Evolutionary conservation across 2,888 invertebrate species (phyloP), one percentile per base, ranked within the genome.

Genomic region (Drosophila nr. medialis): DNA sequence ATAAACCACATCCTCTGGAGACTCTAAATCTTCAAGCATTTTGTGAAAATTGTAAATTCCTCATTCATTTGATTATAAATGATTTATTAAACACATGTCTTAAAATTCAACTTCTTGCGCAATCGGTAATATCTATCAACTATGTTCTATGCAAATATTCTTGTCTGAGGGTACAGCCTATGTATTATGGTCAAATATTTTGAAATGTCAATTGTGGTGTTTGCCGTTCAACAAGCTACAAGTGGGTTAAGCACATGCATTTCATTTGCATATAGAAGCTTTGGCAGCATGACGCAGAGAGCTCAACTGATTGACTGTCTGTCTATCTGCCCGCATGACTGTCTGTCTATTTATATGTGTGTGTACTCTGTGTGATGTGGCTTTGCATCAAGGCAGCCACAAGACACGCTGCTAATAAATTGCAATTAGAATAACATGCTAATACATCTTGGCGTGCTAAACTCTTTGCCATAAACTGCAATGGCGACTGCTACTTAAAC

Each of bases 401-500:
- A 42, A 42, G 5, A 21, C 68, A 73, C 67, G 71, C 69, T 55
- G 65, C 81, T 72, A 81, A 88, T 86, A 90, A 86, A 90, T 86
- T 81, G 73, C 89, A 90, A 88, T 86, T 90, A 86, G 86, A 86
- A 83, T 90, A 86, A 86, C 86, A 88, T 83, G 84, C 84, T 79
- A 88, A 90, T 83, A 81, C 73, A 90, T 89, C 86, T 83, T 74
- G 74, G 61, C 72, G 36, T 72, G 77, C 70, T 75, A 71, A 82
- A 75, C 82, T 86, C 75, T 84, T 75, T 59, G 67, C 84, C 79
- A 79, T 85, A 85, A 85, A 82, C 73, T 81, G 80, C 72, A 81
- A 67, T 75, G 67, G 63, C 50, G 36, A 50, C 70, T 56, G 77
- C 65, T 51, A 45, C 40, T 42, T 71, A 56, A 68, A 65, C 63